Evolutionary conservation across 2,888 invertebrate genomes (phyloP).

Genomic region (Podotricha telesiphe): DNA sequence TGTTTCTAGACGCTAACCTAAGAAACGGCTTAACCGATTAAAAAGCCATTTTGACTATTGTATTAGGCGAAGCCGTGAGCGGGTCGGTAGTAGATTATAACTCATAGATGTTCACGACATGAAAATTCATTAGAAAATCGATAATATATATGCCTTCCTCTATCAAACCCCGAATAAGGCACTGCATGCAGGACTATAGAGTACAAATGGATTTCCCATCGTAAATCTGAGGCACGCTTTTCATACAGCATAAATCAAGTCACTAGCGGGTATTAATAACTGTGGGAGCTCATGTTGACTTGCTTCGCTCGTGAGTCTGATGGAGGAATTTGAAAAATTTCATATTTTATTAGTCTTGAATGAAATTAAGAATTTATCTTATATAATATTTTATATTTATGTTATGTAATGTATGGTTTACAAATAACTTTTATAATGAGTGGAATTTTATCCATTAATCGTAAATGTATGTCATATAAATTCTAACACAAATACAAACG

Average conservation of each 20-base stretch:
- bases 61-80: no score
- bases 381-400: background rate
- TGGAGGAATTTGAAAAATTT: constrained; percentile 17
- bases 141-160: constrained; percentile 23
- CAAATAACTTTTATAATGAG: background rate
- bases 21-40: no score
- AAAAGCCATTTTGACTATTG: no score
- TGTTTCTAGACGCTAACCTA: no score
- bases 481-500: no score
- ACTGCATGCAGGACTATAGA: constrained; percentile 36
- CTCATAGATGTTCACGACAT: background rate
- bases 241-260: constrained; percentile 43
- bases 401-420: no score
- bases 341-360: constrained; percentile 10
- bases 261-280: constrained; percentile 43
- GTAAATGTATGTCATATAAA: background rate
- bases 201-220: constrained; percentile 43
- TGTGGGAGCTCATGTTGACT: constrained; percentile 41
- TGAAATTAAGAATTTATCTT: constrained; percentile 1
- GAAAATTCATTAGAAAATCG: background rate
- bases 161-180: constrained; percentile 30
- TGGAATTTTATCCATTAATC: background rate
- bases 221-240: constrained; percentile 43
- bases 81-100: background rate
- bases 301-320: constrained; percentile 8